Percentiles rank a stretch among this genome's conserved stretches.
These are phyloP conservation scores for Heptranchias perlo DNA, from an alignment of 2,113 vertebrate species.

Conservation along the genomic window DNA sequence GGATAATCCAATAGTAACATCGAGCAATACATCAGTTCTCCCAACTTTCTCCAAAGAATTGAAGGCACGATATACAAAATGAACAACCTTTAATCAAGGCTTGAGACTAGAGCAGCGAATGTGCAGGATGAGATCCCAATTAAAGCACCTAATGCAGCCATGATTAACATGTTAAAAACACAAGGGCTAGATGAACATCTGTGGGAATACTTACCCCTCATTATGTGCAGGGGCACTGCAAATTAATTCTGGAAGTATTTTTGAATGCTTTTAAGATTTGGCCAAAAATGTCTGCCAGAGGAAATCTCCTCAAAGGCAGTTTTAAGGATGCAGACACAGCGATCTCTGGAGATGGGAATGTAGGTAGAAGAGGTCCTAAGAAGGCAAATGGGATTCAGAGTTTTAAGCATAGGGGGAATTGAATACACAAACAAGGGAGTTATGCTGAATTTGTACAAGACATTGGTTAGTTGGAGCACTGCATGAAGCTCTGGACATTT, in stretches of 20 bases:
- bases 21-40: no score
- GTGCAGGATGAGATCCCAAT: neutral
- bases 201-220: constrained; percentile 17
- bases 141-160: neutral
- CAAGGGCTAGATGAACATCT: neutral
- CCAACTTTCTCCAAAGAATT: no score
- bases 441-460: neutral
- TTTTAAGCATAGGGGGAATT: neutral
- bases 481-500: neutral
- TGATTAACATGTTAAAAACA: constrained; percentile 25
- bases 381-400: no score
- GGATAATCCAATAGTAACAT: neutral
- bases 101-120: neutral
- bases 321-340: neutral
- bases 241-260: neutral
- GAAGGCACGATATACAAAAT: neutral
- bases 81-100: neutral
- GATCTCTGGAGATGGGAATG: neutral
- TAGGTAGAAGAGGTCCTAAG: neutral
- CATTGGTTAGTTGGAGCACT: neutral
- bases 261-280: neutral
- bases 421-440: neutral
- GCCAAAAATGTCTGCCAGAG: neutral
- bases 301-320: neutral
- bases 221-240: neutral